Percentiles rank a stretch among this genome's conserved stretches.
Evolutionary conservation across 1,140 invertebrate species (phyloP).

Genomic region (Brevipalpus yothersi): DNA sequence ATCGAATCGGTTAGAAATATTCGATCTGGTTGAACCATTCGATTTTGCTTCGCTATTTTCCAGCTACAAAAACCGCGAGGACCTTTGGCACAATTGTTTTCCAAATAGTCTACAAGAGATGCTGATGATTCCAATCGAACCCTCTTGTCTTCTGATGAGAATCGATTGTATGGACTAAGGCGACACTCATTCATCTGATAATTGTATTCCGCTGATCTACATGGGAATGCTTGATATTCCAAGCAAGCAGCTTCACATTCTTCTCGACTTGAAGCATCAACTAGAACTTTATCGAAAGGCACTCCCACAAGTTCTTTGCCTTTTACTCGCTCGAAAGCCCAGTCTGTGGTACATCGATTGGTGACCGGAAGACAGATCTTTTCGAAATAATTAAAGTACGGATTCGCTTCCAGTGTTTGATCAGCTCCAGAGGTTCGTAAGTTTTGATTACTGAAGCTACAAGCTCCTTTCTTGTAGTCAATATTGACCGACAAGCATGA

Average conservation of each 20-base stretch:
- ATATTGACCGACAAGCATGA: slow-evolving; percentile 7
- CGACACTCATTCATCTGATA: slow-evolving; percentile 57
- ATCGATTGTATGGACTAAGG: slow-evolving; percentile 60
- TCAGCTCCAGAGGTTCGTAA: not conserved
- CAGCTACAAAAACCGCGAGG: slow-evolving; percentile 10
- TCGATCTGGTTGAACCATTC: not conserved
- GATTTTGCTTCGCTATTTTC: not conserved
- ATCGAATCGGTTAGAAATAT: slow-evolving; percentile 3
- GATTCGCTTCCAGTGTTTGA: slow-evolving; percentile 1
- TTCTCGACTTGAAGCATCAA: slow-evolving; percentile 32
- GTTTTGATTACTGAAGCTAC: slow-evolving; percentile 6
- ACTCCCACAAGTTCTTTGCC: slow-evolving; percentile 22
- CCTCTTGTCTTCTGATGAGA: slow-evolving; percentile 9
- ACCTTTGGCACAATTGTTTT: slow-evolving; percentile 24
- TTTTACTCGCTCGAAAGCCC: slow-evolving; percentile 72
- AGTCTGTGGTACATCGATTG: slow-evolving; percentile 26
- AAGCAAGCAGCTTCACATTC: slow-evolving; percentile 66
- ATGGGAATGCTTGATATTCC: slow-evolving; percentile 57
- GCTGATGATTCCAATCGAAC: slow-evolving; percentile 6
- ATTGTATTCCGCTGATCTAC: slow-evolving; percentile 71
- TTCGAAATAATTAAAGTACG: slow-evolving; percentile 11
- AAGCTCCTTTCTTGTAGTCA: slow-evolving; percentile 9
- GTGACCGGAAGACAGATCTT: slow-evolving; percentile 7
- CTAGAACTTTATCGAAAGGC: slow-evolving; percentile 31
- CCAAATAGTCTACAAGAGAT: slow-evolving; percentile 18